phyloP scores from a whole-genome alignment of 2,888 invertebrate genomes.

The Cyaniris semiargus region DNA sequence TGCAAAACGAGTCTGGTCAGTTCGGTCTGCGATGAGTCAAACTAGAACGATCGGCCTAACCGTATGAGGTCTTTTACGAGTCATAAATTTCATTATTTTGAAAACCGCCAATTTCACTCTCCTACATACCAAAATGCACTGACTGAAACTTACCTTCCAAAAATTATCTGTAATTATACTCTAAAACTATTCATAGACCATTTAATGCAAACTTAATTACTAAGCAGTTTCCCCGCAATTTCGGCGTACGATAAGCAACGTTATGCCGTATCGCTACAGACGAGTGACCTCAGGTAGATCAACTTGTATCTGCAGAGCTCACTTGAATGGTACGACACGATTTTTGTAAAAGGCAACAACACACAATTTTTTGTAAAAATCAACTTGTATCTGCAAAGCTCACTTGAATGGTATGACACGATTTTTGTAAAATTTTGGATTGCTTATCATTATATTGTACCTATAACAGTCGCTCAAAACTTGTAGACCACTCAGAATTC shows the following conservation, averaged over 20 bases:
- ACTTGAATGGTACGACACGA: neutral
- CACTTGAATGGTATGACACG: neutral
- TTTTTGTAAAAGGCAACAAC: too few relatives aligned
- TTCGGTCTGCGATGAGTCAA: neutral
- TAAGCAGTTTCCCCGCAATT: neutral
- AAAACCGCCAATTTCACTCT: neutral
- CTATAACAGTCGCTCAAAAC: neutral
- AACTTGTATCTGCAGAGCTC: neutral
- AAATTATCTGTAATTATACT: neutral
- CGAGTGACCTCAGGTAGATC: conserved; percentile 4
- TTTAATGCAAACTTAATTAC: conserved; percentile 4
- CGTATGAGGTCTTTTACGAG: neutral
- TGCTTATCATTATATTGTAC: neutral
- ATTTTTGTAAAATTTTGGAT: neutral
- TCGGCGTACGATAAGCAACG: neutral
- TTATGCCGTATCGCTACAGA: neutral
- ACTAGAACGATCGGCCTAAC: too few relatives aligned
- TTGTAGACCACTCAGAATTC: too few relatives aligned
- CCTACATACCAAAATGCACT: neutral
- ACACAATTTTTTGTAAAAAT: too few relatives aligned
- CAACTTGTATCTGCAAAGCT: neutral
- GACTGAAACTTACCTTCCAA: conserved; percentile 3
- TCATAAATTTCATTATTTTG: neutral
- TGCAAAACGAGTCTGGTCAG: neutral
- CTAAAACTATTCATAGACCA: neutral